Evolutionary conservation across 2,113 vertebrate genomes (phyloP), one percentile per base, ranked within the genome.

Genomic region (Planiliza haematocheilus): DNA sequence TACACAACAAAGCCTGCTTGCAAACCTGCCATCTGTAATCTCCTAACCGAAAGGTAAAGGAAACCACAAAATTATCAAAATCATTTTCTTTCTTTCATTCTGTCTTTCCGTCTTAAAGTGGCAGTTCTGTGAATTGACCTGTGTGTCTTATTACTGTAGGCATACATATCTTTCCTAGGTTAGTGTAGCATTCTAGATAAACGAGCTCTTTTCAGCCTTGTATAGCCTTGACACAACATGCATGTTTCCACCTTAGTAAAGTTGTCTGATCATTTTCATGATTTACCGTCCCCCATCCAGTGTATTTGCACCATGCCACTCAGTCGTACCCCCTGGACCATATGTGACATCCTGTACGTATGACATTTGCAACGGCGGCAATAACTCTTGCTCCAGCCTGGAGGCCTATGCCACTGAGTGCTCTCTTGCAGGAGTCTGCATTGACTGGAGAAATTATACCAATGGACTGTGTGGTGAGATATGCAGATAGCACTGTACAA

Each of bases 361-460:
- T 4, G 95, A 96, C 49, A 64, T 61, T 6, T 97, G 97, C 70
- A 82, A 87, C 2, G 18, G 74, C 38, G 11, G 0, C 0, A 17
- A 85, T 7, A 0, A 2, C 4, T 76, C 80, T 43, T 98, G 97
- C 69, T 89, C 94, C 4, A 89, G 91, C 64, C 81, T 98, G 70
- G 93, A 96, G 89, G 91, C 95, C 0, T 98, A 97, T 0, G 95
- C 95, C 7, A 70, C 93, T 0, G 89, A 94, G 49, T 98, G 97
- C 6, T 81, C 92, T 1, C 24, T 79, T 2, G 80, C 57, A 24
- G 95, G 94, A 11, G 6, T 95, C 18, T 98, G 97, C 48, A 55
- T 97, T 1, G 86, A 96, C 77, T 98, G 97, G 97, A 95, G 97
- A 84, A 70, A 58, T 36, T 41, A 38, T 9, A 96, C 95, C 34